Conservation (phyloP, 2,113 vertebrate species). For the Anguilla japonica region DNA sequence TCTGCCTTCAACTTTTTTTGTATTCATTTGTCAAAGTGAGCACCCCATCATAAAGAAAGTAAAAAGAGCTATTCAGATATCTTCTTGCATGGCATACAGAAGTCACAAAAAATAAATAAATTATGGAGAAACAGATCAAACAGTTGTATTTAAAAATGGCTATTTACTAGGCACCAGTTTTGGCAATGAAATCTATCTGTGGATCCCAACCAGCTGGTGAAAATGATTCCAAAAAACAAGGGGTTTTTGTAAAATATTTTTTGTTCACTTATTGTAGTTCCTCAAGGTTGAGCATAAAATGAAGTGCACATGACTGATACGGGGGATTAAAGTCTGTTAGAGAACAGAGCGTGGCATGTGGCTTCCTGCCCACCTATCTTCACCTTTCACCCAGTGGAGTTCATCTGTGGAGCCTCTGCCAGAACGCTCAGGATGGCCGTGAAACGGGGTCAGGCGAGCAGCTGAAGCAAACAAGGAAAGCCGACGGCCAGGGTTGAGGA, state of each 20-base stretch:
- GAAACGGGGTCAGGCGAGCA: background rate
- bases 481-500: conserved; percentile 53
- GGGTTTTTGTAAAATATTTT: too few relatives aligned
- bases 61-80: background rate
- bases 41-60: background rate
- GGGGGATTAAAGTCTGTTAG: background rate
- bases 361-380: background rate
- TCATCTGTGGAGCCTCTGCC: background rate
- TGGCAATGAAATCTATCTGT: background rate
- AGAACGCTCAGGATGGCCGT: background rate
- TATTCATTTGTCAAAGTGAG: background rate
- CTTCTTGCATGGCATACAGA: too few relatives aligned
- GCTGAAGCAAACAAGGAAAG: conserved; percentile 43
- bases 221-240: background rate
- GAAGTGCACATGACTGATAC: background rate
- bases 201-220: background rate
- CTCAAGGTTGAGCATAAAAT: background rate
- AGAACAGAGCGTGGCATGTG: conserved; percentile 3
- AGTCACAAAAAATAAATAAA: too few relatives aligned
- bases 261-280: background rate
- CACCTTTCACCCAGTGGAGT: background rate
- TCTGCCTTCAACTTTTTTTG: background rate
- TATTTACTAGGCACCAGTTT: too few relatives aligned
- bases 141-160: too few relatives aligned
- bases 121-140: background rate